Base-by-base conservation (phyloP, 2,888 invertebrate species). In the Eupithecia insigniata region DNA sequence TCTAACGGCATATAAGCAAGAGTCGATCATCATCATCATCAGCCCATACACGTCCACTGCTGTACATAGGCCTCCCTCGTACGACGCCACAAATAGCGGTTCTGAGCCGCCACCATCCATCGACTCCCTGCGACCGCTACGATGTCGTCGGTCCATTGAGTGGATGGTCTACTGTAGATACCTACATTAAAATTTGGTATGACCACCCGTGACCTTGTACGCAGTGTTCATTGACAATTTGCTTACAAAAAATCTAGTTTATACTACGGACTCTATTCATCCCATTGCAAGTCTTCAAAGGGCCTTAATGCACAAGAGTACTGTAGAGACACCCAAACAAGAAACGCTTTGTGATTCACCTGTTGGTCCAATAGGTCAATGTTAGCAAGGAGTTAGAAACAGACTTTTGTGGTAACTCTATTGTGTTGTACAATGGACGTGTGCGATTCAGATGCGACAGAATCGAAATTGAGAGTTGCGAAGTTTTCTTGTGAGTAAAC, bases 331-430 rank as follows among this genome's bases (percentile, higher is more conserved):
- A 92, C 92, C 92, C 92, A 93, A 92, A 93, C 92, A 92, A 22
- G 46, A 51, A 51, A 86, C 84, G 87, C 86, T 90, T 89, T 89
- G 89, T 89, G 87, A 90, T 85, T 90, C 92, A 92, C 92, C 92
- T 92, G 92, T 91, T 92, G 91, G 91, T 86, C 91, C 92, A 92
- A 91, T 92, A 91, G 93, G 93, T 93, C 92, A 93, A 93, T 92
- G 92, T 92, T 92, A 92, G 71, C 91, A 91, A 92, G 91, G 92
- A 92, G 91, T 92, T 91, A 90, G 87, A 91, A 92, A 90, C 90
- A 92, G 88, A 92, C 91, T 93, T 92, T 91, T 92, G 92, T 91
- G 89, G 88, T 81, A 81, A 83, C 43, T 78, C 78, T 84, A 89
- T 92, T 92, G 91, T 92, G 77, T 69, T 75, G 90, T 88, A 93